Evolutionary conservation across 2,113 vertebrate species (phyloP).

Genomic region (Electrona antarctica): DNA sequence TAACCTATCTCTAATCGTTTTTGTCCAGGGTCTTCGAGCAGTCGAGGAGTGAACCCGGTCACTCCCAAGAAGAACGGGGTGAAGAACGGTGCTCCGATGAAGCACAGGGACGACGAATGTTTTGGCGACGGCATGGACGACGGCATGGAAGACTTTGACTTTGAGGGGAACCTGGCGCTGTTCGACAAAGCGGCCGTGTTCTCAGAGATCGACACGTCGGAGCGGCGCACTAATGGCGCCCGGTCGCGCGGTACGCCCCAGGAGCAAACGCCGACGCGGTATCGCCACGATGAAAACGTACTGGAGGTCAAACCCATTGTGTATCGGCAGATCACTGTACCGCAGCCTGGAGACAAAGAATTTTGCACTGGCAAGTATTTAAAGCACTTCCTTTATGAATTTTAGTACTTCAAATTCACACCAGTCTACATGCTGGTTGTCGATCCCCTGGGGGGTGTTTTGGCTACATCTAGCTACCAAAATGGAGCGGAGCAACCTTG

Average conservation of each 20-base stretch:
- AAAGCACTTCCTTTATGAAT: background rate
- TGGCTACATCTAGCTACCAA: no score
- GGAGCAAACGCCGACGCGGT: conserved; percentile 85
- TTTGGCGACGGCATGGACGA: conserved; percentile 93
- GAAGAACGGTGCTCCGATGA: conserved; percentile 90
- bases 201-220: conserved; percentile 92
- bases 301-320: conserved; percentile 91
- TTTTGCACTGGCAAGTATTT: conserved; percentile 90
- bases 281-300: conserved; percentile 96
- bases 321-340: conserved; percentile 92
- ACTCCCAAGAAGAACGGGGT: conserved; percentile 94
- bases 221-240: conserved; percentile 82
- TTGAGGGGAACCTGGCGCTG: conserved; percentile 96
- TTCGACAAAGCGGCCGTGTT: conserved; percentile 99
- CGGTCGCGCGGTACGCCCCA: conserved; percentile 87
- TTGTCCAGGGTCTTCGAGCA: conserved; percentile 91
- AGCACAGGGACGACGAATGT: conserved; percentile 94
- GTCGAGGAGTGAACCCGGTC: conserved; percentile 88
- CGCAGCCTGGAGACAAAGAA: conserved; percentile 86
- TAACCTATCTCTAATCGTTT: background rate
- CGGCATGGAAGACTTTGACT: conserved; percentile 94
- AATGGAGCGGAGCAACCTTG: no score
- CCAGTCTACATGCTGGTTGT: no score
- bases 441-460: no score
- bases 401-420: no score